phyloP scores from a whole-genome alignment of 1,140 invertebrate species.

The Apis mellifera region DNA sequence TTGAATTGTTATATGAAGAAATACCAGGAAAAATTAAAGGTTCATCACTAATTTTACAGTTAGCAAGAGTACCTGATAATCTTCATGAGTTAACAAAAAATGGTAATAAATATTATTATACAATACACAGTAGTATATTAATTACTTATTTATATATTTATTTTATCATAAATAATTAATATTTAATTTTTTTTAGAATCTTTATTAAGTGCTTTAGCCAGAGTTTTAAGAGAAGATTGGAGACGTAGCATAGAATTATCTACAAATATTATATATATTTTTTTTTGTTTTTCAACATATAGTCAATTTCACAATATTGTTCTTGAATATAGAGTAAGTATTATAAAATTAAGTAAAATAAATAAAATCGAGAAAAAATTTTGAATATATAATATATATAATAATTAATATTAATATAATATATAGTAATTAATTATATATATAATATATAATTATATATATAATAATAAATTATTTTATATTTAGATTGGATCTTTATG shows the following conservation, averaged over 20 bases:
- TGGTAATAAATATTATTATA: slow-evolving; percentile 82
- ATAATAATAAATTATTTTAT: slow-evolving; percentile 65
- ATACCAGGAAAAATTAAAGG: slow-evolving; percentile 96
- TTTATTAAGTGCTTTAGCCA: slow-evolving; percentile 95
- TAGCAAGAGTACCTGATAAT: slow-evolving; percentile 96
- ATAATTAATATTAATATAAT: slow-evolving; percentile 94
- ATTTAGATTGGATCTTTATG: slow-evolving; percentile 95
- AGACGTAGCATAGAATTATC: slow-evolving; percentile 97
- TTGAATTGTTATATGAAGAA: slow-evolving; percentile 98
- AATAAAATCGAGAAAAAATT: slow-evolving; percentile 1
- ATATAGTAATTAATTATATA: too few relatives aligned
- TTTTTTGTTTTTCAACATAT: slow-evolving; percentile 99
- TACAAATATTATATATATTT: slow-evolving; percentile 98
- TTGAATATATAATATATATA: background rate
- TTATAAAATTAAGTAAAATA: slow-evolving; percentile 6
- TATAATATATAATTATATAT: too few relatives aligned
- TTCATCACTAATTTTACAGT: slow-evolving; percentile 93
- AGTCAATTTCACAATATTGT: slow-evolving; percentile 97
- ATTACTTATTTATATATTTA: background rate
- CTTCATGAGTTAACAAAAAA: slow-evolving; percentile 95
- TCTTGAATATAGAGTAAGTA: slow-evolving; percentile 90
- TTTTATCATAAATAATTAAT: slow-evolving; percentile 20
- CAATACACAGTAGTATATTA: too few relatives aligned
- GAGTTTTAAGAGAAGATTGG: slow-evolving; percentile 98
- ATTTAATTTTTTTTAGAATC: slow-evolving; percentile 86